Evolutionary conservation across 2,797 vertebrate species (phyloP).

Genomic region (Semotilus atromaculatus): DNA sequence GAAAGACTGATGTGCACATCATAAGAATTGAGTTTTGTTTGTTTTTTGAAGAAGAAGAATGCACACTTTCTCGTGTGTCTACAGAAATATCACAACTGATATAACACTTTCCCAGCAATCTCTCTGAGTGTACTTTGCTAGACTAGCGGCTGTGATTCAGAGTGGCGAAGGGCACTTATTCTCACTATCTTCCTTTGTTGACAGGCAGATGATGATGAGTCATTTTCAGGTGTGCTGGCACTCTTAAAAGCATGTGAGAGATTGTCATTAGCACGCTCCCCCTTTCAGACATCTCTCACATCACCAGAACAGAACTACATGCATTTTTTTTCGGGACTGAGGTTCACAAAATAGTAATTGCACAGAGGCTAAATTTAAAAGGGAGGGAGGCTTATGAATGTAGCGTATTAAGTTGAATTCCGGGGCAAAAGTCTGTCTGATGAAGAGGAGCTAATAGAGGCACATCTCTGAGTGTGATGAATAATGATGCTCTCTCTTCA

Average conservation of each 20-base stretch:
- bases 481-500: slow-evolving; percentile 48
- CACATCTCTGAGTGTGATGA: slow-evolving; percentile 40
- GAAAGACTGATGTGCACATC: slow-evolving; percentile 24
- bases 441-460: slow-evolving; percentile 39
- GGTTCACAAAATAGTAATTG: slow-evolving; percentile 14
- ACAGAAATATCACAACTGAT: slow-evolving; percentile 29
- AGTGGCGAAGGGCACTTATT: slow-evolving; percentile 37
- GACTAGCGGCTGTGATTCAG: slow-evolving; percentile 12
- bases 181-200: slow-evolving; percentile 33
- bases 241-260: slow-evolving; percentile 36
- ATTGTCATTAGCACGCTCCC: slow-evolving; percentile 21
- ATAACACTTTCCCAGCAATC: slow-evolving; percentile 35
- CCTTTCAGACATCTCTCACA: slow-evolving; percentile 25
- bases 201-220: slow-evolving; percentile 49
- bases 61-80: slow-evolving; percentile 7
- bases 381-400: slow-evolving; percentile 30
- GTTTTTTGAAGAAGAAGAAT: slow-evolving; percentile 15
- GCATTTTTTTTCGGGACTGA: background rate
- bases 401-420: slow-evolving; percentile 26
- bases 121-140: slow-evolving; percentile 20
- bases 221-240: slow-evolving; percentile 44
- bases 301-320: slow-evolving; percentile 18
- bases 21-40: slow-evolving; percentile 19
- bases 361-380: slow-evolving; percentile 25
- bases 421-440: slow-evolving; percentile 22